Conservation (phyloP, 2,888 invertebrate species). For the Dolichopus griseipennis region DNA sequence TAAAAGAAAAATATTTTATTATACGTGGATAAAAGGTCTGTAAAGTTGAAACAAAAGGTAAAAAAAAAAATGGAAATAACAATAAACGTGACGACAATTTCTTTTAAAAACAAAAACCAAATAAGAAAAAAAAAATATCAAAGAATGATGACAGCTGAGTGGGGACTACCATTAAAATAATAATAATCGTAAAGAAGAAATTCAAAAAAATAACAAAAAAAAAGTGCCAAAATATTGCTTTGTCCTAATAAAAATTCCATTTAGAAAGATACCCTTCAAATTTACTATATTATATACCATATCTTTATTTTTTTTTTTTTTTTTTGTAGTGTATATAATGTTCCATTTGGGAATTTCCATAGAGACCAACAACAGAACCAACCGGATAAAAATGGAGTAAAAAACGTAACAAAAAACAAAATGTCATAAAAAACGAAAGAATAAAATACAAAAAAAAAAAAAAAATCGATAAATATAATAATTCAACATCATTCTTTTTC, state of each 20-base stretch:
- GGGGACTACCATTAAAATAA: background rate
- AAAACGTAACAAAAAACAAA: too few relatives aligned
- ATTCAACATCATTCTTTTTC: too few relatives aligned
- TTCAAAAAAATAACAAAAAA: background rate
- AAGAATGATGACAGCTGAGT: background rate
- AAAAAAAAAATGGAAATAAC: background rate
- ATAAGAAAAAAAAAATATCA: background rate
- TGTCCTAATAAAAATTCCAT: too few relatives aligned
- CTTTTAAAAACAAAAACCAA: background rate
- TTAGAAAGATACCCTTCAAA: too few relatives aligned
- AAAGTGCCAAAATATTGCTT: background rate
- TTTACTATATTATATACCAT: too few relatives aligned
- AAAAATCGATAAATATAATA: too few relatives aligned
- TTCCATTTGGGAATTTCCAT: background rate
- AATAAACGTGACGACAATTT: background rate
- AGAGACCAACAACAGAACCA: too few relatives aligned
- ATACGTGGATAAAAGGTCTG: background rate
- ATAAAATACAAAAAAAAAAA: too few relatives aligned
- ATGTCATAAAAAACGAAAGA: background rate
- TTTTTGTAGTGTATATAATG: background rate
- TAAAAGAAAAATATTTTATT: background rate
- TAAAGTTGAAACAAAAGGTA: background rate
- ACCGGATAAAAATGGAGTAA: background rate
- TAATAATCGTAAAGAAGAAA: background rate
- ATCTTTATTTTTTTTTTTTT: background rate